Percentiles rank a stretch among this genome's conserved stretches.
These are phyloP conservation scores for Dicerorhinus sumatrensis DNA, from an alignment of 2,113 vertebrate genomes.

Conservation along the genomic window DNA sequence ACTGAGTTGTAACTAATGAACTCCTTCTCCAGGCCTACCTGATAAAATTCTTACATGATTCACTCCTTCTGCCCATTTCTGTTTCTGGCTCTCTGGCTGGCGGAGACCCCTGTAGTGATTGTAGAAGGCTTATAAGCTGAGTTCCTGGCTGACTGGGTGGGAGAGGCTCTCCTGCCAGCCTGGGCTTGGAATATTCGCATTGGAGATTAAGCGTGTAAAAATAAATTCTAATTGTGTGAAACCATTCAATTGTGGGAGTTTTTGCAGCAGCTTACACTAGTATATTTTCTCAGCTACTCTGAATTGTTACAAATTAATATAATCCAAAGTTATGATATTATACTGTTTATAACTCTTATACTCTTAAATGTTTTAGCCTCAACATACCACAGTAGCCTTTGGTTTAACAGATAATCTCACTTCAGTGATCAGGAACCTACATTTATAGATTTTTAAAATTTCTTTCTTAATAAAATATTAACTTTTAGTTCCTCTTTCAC, in stretches of 20 bases:
- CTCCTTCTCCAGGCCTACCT: neutral
- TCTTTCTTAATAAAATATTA: constrained; percentile 1
- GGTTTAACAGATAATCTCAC: neutral
- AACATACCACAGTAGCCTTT: neutral
- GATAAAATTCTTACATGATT: too few species aligned
- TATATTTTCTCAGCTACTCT: neutral
- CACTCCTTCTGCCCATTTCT: neutral
- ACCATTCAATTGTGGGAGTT: neutral
- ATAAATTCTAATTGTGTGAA: neutral
- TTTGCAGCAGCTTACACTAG: neutral
- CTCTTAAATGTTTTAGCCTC: neutral
- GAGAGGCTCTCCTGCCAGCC: neutral
- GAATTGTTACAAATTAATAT: neutral
- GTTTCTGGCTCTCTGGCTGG: neutral
- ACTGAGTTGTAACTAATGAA: neutral
- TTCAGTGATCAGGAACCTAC: neutral
- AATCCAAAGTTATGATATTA: neutral
- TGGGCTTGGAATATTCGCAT: neutral
- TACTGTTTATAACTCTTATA: neutral
- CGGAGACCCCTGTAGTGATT: neutral
- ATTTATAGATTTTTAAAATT: neutral
- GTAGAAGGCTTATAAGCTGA: neutral
- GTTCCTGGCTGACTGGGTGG: neutral
- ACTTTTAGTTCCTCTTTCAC: neutral
- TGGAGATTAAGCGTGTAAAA: neutral